Evolutionary conservation across 1,140 invertebrate genomes (phyloP), one percentile per base, ranked within the genome.

Genomic region (Ganaspis sp.): DNA sequence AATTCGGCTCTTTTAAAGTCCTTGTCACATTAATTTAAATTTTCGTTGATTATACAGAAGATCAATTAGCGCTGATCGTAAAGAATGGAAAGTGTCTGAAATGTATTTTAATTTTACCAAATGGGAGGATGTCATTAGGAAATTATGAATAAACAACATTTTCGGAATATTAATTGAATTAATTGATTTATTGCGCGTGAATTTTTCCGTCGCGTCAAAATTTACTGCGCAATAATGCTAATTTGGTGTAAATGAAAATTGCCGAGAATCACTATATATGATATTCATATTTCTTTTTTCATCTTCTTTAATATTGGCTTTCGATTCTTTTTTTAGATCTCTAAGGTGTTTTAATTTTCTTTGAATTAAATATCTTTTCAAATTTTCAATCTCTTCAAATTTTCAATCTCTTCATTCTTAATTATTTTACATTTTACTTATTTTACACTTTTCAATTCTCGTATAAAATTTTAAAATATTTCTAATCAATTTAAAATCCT

Each of bases 201-300:
- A 12, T 45, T 45, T 53, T 76, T 79, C 75, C 73, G 70, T 81
- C 72, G 23, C 69, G 74, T 49, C 58, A 49, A 70, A 73, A 58
- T 72, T 75, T 69, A 72, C 12, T 23, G 70, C 58, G 40, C 26
- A 40, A 19, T 42, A 64, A 29, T 34, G 29, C 6, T 34, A 34
- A 34, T 34, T 6, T 34, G 2, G n/a, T n/a, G n/a, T n/a, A n/a
- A n/a, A n/a, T n/a, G 29, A 34, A 34, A 34, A 34, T 34, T 34
- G 2, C 6, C 29, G n/a, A n/a, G n/a, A n/a, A n/a, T n/a, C n/a
- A n/a, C n/a, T n/a, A n/a, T n/a, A n/a, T n/a, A n/a, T n/a, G n/a
- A n/a, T n/a, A n/a, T n/a, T n/a, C n/a, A n/a, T n/a, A 40, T 74
- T 78, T 75, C 49, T 53, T 45, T 54, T 74, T 42, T 58, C 42